These are phyloP conservation scores for Drosophila elegans DNA, from an alignment of 1,140 invertebrate species.

Conservation along the genomic window DNA sequence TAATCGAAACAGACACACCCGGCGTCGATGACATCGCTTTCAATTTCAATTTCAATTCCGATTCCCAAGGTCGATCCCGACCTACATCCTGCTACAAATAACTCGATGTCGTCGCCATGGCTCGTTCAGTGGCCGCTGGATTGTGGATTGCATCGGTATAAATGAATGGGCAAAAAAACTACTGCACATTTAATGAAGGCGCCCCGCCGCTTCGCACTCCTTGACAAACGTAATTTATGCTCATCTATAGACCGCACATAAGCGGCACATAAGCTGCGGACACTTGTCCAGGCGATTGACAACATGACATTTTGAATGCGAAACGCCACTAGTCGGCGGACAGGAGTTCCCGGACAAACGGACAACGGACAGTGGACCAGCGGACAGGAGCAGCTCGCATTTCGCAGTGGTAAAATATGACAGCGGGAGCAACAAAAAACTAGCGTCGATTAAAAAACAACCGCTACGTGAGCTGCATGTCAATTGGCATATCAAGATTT, in stretches of 20 bases:
- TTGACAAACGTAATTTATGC: slow-evolving; percentile 66
- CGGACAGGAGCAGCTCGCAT: slow-evolving; percentile 20
- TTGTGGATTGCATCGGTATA: slow-evolving; percentile 14
- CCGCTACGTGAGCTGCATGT: slow-evolving; percentile 54
- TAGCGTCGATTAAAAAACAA: slow-evolving; percentile 65
- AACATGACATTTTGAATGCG: slow-evolving; percentile 77
- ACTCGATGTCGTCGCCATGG: slow-evolving; percentile 44
- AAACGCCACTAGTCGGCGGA: slow-evolving; percentile 48
- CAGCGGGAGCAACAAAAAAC: slow-evolving; percentile 68
- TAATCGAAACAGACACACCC: slow-evolving; percentile 37
- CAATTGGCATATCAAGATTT: slow-evolving; percentile 46
- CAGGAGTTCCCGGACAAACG: slow-evolving; percentile 35
- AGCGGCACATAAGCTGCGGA: slow-evolving; percentile 53
- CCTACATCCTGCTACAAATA: slow-evolving; percentile 70
- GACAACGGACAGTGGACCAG: slow-evolving; percentile 18
- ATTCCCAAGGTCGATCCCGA: slow-evolving; percentile 52
- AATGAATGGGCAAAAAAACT: slow-evolving; percentile 28
- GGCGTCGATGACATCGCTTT: slow-evolving; percentile 48
- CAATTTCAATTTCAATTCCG: slow-evolving; percentile 50
- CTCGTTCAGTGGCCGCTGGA: slow-evolving; percentile 26
- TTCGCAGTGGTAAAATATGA: slow-evolving; percentile 70
- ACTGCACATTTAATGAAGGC: slow-evolving; percentile 56
- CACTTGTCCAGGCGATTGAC: slow-evolving; percentile 65
- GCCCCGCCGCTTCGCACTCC: slow-evolving; percentile 37
- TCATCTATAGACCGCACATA: slow-evolving; percentile 64